Percentiles rank a stretch among this genome's conserved stretches.
These are phyloP conservation scores for Crematogaster levior DNA, from an alignment of 2,888 invertebrate genomes.

Conservation along the genomic window DNA sequence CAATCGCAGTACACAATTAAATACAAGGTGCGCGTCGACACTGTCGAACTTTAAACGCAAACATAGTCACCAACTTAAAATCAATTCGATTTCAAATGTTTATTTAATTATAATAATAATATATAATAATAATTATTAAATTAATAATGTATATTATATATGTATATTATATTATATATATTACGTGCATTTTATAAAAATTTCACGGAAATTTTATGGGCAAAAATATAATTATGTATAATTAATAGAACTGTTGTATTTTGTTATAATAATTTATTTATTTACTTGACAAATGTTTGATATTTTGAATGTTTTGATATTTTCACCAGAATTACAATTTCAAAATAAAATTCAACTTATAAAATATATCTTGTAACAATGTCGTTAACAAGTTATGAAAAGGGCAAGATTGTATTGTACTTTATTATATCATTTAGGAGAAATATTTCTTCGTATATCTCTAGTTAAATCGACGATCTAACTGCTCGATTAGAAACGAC, in stretches of 20 bases:
- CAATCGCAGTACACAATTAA: too few species aligned
- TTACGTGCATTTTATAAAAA: background rate
- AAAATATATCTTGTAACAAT: background rate
- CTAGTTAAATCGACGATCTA: constrained; percentile 26
- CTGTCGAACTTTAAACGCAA: too few species aligned
- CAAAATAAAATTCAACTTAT: background rate
- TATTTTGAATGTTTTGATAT: background rate
- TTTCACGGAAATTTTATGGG: background rate
- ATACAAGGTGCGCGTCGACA: too few species aligned
- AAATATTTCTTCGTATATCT: constrained; percentile 33
- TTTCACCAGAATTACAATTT: background rate
- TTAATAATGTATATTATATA: too few species aligned
- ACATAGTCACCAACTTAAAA: too few species aligned
- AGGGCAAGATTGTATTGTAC: background rate
- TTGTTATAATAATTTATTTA: background rate
- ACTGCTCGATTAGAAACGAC: constrained; percentile 45
- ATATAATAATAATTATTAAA: too few species aligned
- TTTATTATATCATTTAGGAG: constrained; percentile 14
- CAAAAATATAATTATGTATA: background rate
- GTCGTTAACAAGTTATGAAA: background rate
- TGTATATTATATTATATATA: too few species aligned
- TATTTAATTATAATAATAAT: too few species aligned
- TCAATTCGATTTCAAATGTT: too few species aligned
- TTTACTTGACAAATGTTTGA: background rate
- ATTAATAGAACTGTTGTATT: background rate